Evolutionary conservation across 2,113 vertebrate species (phyloP).

Genomic region (Phaethon lepturus): DNA sequence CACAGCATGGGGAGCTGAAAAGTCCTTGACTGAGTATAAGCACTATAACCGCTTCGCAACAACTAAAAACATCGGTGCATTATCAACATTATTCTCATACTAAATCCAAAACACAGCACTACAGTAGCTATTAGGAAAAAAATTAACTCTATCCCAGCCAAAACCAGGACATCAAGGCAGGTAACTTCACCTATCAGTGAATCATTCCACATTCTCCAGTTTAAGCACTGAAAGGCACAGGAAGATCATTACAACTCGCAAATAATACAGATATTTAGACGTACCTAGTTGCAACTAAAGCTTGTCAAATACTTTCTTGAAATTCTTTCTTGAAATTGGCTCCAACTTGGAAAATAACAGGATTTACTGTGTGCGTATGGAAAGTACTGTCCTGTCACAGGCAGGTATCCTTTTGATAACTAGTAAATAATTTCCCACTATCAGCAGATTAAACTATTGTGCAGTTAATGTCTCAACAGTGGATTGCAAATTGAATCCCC

Average conservation of each 20-base stretch:
- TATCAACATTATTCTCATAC: no score
- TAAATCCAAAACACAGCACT: no score
- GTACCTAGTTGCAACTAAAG: background rate
- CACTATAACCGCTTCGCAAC: no score
- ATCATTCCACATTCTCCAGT: background rate
- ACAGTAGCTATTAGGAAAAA: no score
- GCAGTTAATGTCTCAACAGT: background rate
- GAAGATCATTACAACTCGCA: background rate
- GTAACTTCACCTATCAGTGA: background rate
- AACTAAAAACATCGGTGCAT: no score
- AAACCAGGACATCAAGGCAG: background rate
- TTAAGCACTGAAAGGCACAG: background rate
- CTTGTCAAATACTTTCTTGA: background rate
- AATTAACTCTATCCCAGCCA: no score
- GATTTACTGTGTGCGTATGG: background rate
- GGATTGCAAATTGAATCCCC: slow-evolving; percentile 49
- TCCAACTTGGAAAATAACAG: background rate
- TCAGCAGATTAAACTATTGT: background rate
- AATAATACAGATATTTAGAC: background rate
- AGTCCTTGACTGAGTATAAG: no score
- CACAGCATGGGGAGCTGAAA: no score
- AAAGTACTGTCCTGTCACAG: background rate
- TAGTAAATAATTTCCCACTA: slow-evolving; percentile 3
- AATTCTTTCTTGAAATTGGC: background rate
- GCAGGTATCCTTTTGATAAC: slow-evolving; percentile 2